Conservation (phyloP, 1,140 invertebrate species). For the Tribolium madens region DNA sequence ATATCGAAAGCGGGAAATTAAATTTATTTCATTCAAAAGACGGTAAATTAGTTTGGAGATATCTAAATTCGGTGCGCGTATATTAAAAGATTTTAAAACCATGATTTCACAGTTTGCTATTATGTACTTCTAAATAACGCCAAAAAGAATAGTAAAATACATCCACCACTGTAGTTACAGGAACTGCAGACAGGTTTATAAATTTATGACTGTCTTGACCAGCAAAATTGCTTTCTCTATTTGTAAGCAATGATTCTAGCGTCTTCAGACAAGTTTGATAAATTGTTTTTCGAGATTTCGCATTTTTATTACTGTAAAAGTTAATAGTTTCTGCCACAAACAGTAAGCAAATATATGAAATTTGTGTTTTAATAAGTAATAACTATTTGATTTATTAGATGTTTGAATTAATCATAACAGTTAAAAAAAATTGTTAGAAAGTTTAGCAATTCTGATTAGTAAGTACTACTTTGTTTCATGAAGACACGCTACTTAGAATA, state of each 20-base stretch:
- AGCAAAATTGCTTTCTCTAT: neutral
- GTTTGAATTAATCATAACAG: neutral
- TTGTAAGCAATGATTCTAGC: neutral
- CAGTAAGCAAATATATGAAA: neutral
- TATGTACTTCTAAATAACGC: too few species aligned
- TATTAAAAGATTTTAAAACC: too few species aligned
- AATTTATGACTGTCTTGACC: neutral
- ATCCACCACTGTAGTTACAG: neutral
- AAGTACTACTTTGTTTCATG: too few species aligned
- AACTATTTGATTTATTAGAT: neutral
- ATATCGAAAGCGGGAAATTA: neutral
- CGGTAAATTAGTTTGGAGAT: neutral
- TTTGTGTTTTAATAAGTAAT: neutral
- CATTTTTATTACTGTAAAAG: neutral
- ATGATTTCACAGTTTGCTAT: too few species aligned
- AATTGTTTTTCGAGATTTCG: neutral
- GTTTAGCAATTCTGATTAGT: too few species aligned
- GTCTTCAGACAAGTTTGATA: neutral
- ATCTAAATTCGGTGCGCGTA: neutral
- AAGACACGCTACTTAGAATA: too few species aligned
- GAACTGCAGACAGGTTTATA: neutral
- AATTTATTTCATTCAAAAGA: neutral
- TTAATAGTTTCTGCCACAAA: neutral
- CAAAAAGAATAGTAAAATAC: too few species aligned
- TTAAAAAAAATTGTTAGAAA: neutral